phyloP scores from a whole-genome alignment of 2,888 invertebrate genomes.

The Drosophila nigritarsus region DNA sequence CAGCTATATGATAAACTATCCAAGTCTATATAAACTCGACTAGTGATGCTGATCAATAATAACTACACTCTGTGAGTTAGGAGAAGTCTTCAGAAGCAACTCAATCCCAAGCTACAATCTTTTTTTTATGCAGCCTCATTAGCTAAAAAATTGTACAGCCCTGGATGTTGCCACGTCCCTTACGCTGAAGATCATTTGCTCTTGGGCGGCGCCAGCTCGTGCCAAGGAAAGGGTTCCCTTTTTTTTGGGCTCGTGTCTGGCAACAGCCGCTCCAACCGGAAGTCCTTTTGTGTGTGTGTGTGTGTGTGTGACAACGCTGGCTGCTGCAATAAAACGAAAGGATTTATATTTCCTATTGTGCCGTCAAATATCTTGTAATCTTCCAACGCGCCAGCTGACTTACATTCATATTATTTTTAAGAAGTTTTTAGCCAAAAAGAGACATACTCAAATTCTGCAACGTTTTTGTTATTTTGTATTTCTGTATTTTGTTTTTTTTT shows the following conservation, averaged over 20 bases:
- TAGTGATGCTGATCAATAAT: neutral
- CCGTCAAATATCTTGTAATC: conserved; percentile 67
- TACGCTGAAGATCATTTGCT: neutral
- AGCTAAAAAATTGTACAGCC: neutral
- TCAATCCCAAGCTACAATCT: neutral
- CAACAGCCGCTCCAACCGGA: conserved; percentile 61
- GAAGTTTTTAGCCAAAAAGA: conserved; percentile 49
- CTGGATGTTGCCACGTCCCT: neutral
- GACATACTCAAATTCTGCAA: conserved; percentile 56
- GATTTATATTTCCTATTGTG: conserved; percentile 79
- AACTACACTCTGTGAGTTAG: neutral
- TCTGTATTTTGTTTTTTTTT: conserved; percentile 26
- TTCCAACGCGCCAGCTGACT: conserved; percentile 66
- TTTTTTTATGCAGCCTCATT: neutral
- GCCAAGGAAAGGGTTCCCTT: conserved; percentile 59
- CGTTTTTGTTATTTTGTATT: conserved; percentile 28
- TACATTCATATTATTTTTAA: conserved; percentile 27
- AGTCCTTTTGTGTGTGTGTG: conserved; percentile 44
- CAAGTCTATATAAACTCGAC: neutral
- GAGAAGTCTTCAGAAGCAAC: neutral
- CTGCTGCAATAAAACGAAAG: conserved; percentile 77
- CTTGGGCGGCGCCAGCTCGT: conserved; percentile 42
- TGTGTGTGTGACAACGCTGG: conserved; percentile 16
- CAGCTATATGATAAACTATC: neutral
- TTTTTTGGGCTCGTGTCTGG: conserved; percentile 45